Evolutionary conservation across 2,797 vertebrate species (phyloP).

Genomic region (Kryptolebias ocellatus): DNA sequence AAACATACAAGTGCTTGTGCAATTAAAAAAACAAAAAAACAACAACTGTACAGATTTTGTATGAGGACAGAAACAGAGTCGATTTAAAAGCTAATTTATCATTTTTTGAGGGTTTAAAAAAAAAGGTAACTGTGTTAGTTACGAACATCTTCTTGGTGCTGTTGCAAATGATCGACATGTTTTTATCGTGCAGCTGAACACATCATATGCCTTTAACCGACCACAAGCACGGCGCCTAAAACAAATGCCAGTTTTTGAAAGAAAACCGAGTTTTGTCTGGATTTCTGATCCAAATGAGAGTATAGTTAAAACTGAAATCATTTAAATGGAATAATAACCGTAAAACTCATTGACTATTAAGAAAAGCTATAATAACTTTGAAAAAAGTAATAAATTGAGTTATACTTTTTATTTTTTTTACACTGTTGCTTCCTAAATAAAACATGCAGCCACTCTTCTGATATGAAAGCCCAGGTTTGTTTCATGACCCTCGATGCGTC

Average conservation of each 20-base stretch:
- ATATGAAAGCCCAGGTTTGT: conserved; percentile 21
- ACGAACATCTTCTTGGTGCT: neutral
- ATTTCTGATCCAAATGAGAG: neutral
- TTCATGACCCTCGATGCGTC: conserved; percentile 11
- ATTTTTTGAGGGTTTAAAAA: neutral
- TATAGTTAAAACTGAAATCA: conserved; percentile 17
- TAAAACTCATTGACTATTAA: conserved; percentile 56
- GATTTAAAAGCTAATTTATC: neutral
- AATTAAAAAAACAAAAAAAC: conserved; percentile 7
- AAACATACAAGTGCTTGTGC: conserved; percentile 54
- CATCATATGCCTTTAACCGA: conserved; percentile 5
- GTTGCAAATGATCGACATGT: neutral
- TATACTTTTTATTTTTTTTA: conserved; percentile 8
- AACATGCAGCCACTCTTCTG: conserved; percentile 49
- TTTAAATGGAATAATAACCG: conserved; percentile 47
- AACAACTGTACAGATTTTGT: neutral
- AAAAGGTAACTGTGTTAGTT: conserved; percentile 25
- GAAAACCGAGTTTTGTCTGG: neutral
- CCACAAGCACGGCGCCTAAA: conserved; percentile 8
- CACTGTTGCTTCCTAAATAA: conserved; percentile 39
- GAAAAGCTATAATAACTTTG: conserved; percentile 36
- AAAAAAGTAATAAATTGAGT: conserved; percentile 28
- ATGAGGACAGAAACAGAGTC: neutral
- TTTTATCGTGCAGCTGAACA: neutral
- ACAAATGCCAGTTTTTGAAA: neutral